Evolutionary conservation across 1,140 invertebrate genomes (phyloP).

Genomic region (Linepithema humile): DNA sequence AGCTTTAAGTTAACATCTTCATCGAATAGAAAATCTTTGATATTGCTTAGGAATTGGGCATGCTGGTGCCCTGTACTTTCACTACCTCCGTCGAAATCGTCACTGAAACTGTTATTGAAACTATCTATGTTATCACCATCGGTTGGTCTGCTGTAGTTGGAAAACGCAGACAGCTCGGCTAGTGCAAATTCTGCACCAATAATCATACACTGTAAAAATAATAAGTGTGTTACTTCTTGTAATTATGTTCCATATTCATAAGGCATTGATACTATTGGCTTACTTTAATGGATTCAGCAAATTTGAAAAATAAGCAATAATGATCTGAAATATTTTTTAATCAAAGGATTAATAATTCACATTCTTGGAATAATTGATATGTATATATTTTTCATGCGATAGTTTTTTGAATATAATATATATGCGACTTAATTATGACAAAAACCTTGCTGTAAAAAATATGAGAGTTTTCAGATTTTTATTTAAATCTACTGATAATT

Average conservation of each 20-base stretch:
- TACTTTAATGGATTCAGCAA: neutral
- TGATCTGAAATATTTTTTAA: neutral
- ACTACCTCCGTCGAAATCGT: conserved; percentile 76
- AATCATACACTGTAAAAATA: conserved; percentile 86
- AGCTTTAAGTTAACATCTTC: no score
- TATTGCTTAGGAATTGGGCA: no score
- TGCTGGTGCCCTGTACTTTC: conserved; percentile 88
- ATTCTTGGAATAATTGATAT: neutral
- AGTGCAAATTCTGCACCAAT: conserved; percentile 86
- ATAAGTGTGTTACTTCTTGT: neutral
- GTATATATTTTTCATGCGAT: neutral
- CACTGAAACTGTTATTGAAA: conserved; percentile 80
- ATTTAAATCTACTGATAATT: no score
- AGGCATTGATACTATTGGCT: neutral
- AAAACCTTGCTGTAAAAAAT: no score
- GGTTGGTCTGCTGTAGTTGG: conserved; percentile 86
- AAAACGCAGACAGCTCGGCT: conserved; percentile 86
- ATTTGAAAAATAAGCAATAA: neutral
- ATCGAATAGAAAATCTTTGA: no score
- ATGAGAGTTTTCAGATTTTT: no score
- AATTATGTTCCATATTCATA: neutral
- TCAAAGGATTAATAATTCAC: neutral
- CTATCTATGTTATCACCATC: conserved; percentile 85
- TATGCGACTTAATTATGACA: no score
- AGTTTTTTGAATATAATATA: no score